A percentile compares a stretch with the other conserved stretches of the same genome.
phyloP scores from a whole-genome alignment of 2,113 vertebrate species.

The Corythoichthys intestinalis region DNA sequence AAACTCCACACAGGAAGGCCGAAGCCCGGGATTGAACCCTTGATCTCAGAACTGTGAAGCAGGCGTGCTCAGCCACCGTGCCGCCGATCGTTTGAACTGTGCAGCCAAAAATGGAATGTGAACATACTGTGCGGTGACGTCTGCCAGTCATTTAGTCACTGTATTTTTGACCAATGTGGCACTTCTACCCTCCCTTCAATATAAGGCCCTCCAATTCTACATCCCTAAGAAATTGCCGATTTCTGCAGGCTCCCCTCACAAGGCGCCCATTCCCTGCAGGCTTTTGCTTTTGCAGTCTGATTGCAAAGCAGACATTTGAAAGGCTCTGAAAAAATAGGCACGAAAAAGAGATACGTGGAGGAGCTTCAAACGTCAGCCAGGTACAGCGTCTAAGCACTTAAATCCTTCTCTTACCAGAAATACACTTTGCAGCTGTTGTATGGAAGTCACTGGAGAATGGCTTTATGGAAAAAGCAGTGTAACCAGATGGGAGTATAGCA shows the following conservation, averaged over 20 bases:
- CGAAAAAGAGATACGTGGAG: conserved; percentile 23
- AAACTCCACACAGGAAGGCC: too few relatives aligned
- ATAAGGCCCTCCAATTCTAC: not conserved
- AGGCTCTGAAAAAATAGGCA: conserved; percentile 10
- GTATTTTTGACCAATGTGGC: conserved; percentile 31
- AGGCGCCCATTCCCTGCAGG: conserved; percentile 5
- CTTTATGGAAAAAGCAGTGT: conserved; percentile 53
- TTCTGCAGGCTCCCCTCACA: not conserved
- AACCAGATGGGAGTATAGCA: conserved; percentile 61
- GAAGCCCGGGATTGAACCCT: too few relatives aligned
- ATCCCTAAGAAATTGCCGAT: conserved; percentile 12
- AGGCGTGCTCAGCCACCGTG: too few relatives aligned
- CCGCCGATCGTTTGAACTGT: conserved; percentile 35
- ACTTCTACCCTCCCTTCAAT: not conserved
- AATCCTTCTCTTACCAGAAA: conserved; percentile 26
- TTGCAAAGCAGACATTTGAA: conserved; percentile 21
- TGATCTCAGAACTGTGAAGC: too few relatives aligned
- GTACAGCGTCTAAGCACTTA: conserved; percentile 29
- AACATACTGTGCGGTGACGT: conserved; percentile 46
- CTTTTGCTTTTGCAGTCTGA: conserved; percentile 14
- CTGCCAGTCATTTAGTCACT: conserved; percentile 22
- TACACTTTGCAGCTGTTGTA: conserved; percentile 66
- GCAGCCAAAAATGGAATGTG: conserved; percentile 39
- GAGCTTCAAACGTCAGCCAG: conserved; percentile 43
- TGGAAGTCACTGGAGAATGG: conserved; percentile 48